Percentiles rank a stretch among this genome's conserved stretches.
phyloP scores from a whole-genome alignment of 2,797 vertebrate genomes.

The Propithecus perrieri region DNA sequence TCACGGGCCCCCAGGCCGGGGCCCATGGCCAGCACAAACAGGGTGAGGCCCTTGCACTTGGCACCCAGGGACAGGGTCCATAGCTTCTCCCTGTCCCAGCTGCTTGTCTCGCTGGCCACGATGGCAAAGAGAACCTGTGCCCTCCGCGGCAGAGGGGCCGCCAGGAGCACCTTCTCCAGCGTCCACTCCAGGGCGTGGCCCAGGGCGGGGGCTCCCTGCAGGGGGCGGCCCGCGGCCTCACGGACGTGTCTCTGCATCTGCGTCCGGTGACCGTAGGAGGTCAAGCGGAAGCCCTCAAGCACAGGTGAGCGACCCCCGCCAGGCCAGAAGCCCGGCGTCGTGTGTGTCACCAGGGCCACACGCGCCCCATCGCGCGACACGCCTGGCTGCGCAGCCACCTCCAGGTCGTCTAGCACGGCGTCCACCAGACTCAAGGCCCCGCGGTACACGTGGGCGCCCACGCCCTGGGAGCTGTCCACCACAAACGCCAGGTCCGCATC shows the following conservation, averaged over 20 bases:
- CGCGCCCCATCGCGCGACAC: conserved; percentile 76
- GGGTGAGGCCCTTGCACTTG: conserved; percentile 89
- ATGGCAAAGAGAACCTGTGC: conserved; percentile 86
- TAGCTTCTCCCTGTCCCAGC: conserved; percentile 85
- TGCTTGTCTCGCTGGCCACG: conserved; percentile 85
- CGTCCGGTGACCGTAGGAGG: conserved; percentile 71
- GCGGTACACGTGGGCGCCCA: conserved; percentile 85
- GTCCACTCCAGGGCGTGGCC: conserved; percentile 87
- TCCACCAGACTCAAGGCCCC: conserved; percentile 87
- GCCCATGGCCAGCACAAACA: conserved; percentile 90
- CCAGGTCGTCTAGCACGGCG: conserved; percentile 87
- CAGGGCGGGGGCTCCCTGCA: conserved; percentile 84
- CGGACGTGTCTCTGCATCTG: conserved; percentile 87
- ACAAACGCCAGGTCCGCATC: conserved; percentile 89
- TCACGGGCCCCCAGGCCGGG: conserved; percentile 60
- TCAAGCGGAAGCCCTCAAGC: conserved; percentile 87
- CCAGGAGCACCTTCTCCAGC: conserved; percentile 85
- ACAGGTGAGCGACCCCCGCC: conserved; percentile 71
- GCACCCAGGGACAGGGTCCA: conserved; percentile 84
- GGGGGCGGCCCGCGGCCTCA: conserved; percentile 78
- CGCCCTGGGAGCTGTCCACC: conserved; percentile 88
- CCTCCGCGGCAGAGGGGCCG: conserved; percentile 78
- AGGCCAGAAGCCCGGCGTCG: conserved; percentile 74
- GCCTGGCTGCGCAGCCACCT: conserved; percentile 82
- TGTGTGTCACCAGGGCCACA: conserved; percentile 88